A percentile compares a stretch with the other conserved stretches of the same genome.
Evolutionary conservation across 2,113 vertebrate species (phyloP).

Genomic region (Silurus meridionalis): DNA sequence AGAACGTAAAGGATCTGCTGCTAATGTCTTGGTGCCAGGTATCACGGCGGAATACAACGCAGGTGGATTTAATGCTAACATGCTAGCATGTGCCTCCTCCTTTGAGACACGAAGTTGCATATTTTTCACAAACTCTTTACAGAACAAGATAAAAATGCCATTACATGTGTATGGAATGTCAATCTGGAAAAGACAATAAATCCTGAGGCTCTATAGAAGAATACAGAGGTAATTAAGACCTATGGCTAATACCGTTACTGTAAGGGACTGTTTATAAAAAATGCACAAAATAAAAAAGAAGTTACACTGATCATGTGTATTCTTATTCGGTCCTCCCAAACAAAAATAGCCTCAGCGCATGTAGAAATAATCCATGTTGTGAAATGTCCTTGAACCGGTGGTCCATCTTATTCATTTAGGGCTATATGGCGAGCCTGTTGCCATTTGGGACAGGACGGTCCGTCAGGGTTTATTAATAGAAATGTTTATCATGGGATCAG

Average conservation of each 20-base stretch:
- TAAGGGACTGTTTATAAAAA: not conserved
- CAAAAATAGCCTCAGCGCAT: constrained; percentile 43
- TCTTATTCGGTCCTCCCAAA: constrained; percentile 48
- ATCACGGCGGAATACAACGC: too few species aligned
- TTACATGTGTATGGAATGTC: not conserved
- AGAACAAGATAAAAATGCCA: not conserved
- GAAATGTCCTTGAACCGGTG: constrained; percentile 41
- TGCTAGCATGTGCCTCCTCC: not conserved
- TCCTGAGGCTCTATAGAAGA: not conserved
- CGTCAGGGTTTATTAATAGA: constrained; percentile 16
- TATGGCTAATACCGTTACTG: too few species aligned
- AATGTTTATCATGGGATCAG: constrained; percentile 20
- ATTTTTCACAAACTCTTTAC: not conserved
- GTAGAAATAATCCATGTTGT: constrained; percentile 43
- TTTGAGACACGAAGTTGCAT: not conserved
- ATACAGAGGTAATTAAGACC: not conserved
- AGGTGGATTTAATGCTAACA: too few species aligned
- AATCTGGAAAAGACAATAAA: not conserved
- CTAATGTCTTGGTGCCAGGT: too few species aligned
- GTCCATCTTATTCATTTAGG: constrained; percentile 39
- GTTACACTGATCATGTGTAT: constrained; percentile 54
- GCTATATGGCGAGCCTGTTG: constrained; percentile 27
- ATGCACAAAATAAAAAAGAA: not conserved
- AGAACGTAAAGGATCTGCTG: too few species aligned
- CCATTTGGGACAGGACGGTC: constrained; percentile 41